Evolutionary conservation across 2,113 vertebrate genomes (phyloP), one percentile per base, ranked within the genome.

Genomic region (Psilopsiagon aurifrons): DNA sequence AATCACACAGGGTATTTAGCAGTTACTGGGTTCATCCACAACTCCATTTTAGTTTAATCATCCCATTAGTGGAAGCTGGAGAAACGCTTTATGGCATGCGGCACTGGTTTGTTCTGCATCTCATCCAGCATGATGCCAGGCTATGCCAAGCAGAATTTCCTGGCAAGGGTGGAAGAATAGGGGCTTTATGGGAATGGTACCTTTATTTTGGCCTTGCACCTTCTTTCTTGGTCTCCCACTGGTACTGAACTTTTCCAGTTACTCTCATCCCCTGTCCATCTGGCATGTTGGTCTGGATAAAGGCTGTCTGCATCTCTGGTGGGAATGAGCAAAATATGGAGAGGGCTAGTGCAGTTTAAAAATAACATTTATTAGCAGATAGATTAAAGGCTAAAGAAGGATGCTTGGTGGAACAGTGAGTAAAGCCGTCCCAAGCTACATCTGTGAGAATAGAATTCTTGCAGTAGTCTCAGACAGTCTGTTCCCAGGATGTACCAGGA

Each of bases 391-490:
- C 82, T 69, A n/a, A 37, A 59, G 78, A 41, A 86, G 83, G 80
- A 49, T 68, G 78, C 57, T 86, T 79, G 73, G 80, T 91, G 92
- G 83, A 94, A 24, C 47, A 52, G 77, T 3, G 22, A 93, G 86
- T 46, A 94, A 97, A 83, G 52, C 96, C 76, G 78, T 68, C 49
- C 47, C 60, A 64, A 80, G 47, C 49, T 73, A 17, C 83, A 80
- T 85, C 82, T 91, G 73, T 81, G 90, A 75, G 84, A 89, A 79
- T 71, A 66, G 11, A 79, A 64, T 78, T 74, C 60, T 60, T 93
- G 27, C 51, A 84, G 80, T 55, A 86, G 83, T 55, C 83, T 47
- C 77, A 94, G 90, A 55, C 88, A 88, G 52, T 92, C 74, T 92
- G 82, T 92, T 93, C 79, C 69, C 83, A 73, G 60, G 11, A 20